Percentiles rank a stretch among this genome's conserved stretches.
Conservation (phyloP, 2,888 invertebrate genomes). For the Tridacna crocea region DNA sequence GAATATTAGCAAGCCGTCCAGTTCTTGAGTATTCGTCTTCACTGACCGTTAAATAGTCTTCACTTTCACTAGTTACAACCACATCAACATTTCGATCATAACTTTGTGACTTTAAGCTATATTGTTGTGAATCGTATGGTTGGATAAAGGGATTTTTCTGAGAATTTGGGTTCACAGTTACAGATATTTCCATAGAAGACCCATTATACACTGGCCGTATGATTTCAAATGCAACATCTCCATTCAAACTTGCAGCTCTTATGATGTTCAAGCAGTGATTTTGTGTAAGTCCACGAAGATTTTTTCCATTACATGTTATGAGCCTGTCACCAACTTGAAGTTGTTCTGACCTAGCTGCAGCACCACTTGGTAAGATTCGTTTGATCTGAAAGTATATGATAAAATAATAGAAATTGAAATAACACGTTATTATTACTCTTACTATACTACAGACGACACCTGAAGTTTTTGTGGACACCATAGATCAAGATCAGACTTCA, state of each 20-base stretch:
- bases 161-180: conserved; percentile 55
- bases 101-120: conserved; percentile 58
- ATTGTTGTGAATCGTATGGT: conserved; percentile 54
- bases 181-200: conserved; percentile 67
- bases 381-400: conserved; percentile 74
- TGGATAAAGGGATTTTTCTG: conserved; percentile 22
- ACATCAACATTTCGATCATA: conserved; percentile 59
- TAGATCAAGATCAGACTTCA: too few relatives aligned
- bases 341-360: conserved; percentile 89
- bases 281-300: conserved; percentile 93
- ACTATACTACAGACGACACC: too few relatives aligned
- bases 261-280: conserved; percentile 93
- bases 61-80: conserved; percentile 62
- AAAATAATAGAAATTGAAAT: too few relatives aligned
- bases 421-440: not conserved
- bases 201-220: conserved; percentile 79
- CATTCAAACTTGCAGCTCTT: conserved; percentile 92
- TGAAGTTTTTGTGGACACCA: too few relatives aligned
- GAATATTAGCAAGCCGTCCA: conserved; percentile 54
- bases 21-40: conserved; percentile 58
- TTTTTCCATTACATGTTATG: conserved; percentile 92
- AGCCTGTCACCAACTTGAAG: conserved; percentile 94
- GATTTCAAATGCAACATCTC: conserved; percentile 87
- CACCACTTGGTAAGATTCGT: conserved; percentile 76
- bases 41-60: conserved; percentile 64